Evolutionary conservation across 2,113 vertebrate species (phyloP).

Genomic region (Podiceps cristatus): DNA sequence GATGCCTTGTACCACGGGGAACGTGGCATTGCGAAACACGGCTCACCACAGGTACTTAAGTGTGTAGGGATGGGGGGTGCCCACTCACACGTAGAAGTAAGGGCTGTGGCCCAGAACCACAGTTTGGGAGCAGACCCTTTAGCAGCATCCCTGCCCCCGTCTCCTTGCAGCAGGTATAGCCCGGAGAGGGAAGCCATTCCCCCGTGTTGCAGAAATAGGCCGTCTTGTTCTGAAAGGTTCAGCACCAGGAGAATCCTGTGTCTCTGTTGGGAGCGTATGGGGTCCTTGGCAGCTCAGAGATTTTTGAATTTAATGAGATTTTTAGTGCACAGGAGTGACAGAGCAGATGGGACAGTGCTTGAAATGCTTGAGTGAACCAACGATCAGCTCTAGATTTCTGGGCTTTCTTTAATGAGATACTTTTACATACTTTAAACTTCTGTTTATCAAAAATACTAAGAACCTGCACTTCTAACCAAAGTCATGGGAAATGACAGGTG

Average conservation of each 20-base stretch:
- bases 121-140: background rate
- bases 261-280: fast-evolving
- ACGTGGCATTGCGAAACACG: fast-evolving
- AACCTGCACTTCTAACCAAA: background rate
- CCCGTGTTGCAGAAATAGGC: background rate
- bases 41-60: background rate
- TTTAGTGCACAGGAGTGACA: background rate
- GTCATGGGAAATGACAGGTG: background rate
- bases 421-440: background rate
- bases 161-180: background rate
- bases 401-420: background rate
- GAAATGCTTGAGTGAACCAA: background rate
- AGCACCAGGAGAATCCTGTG: background rate
- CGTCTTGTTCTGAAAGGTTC: background rate
- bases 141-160: background rate
- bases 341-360: background rate
- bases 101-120: background rate
- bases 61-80: background rate
- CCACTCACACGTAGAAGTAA: fast-evolving
- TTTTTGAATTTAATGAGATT: background rate
- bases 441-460: background rate
- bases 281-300: background rate
- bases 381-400: background rate
- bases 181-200: background rate
- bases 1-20: background rate